These are phyloP conservation scores for Melieria omissa DNA, from an alignment of 2,888 invertebrate species.

Conservation along the genomic window DNA sequence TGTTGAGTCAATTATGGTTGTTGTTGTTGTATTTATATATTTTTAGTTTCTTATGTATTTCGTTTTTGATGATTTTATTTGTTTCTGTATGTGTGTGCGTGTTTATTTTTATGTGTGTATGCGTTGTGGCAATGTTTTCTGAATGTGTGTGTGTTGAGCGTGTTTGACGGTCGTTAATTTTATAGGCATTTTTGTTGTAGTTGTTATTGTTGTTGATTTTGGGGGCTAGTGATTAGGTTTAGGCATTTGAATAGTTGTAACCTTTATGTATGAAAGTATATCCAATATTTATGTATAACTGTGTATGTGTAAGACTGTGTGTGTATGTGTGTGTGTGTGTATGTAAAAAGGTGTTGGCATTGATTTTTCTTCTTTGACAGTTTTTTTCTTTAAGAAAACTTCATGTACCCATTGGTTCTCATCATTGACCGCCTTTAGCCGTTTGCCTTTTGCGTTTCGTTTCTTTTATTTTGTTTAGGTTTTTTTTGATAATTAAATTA, in stretches of 20 bases:
- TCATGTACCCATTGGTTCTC: too few species aligned
- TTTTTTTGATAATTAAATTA: background rate
- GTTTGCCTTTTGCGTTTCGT: background rate
- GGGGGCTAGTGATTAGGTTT: too few species aligned
- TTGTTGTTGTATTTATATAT: conserved; percentile 16
- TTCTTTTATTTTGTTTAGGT: background rate
- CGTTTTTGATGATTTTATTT: conserved; percentile 25
- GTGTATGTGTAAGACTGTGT: background rate
- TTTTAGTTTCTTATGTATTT: conserved; percentile 35
- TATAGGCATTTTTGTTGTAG: too few species aligned
- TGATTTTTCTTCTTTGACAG: background rate
- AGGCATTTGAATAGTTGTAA: too few species aligned
- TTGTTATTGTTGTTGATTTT: too few species aligned
- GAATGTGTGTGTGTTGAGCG: conserved; percentile 2
- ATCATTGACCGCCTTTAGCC: too few species aligned
- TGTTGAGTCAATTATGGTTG: conserved; percentile 26
- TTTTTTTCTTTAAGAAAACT: too few species aligned
- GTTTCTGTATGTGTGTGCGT: background rate
- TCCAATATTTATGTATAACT: too few species aligned
- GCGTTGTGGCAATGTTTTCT: background rate
- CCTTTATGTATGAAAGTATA: too few species aligned
- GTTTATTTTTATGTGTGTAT: background rate
- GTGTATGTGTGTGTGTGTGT: conserved; percentile 14
- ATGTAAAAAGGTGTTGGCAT: background rate
- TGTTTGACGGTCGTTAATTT: too few species aligned